Evolutionary conservation across 2,888 invertebrate species (phyloP).

Genomic region (Tuberolachnus salignus): DNA sequence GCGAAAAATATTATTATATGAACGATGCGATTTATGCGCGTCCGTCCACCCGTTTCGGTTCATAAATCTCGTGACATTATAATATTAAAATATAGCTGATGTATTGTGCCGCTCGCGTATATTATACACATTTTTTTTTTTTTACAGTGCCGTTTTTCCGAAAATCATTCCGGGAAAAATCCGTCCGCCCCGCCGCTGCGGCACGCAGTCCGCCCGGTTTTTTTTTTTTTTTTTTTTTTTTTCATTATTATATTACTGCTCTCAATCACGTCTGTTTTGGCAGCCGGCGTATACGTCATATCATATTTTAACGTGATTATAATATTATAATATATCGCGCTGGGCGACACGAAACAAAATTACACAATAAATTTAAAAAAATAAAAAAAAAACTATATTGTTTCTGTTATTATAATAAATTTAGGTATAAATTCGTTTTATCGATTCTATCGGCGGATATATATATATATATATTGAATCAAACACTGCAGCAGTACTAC

Average conservation of each 20-base stretch:
- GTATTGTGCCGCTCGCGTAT: neutral
- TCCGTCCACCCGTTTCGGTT: slow-evolving; percentile 45
- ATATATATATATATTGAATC: no score
- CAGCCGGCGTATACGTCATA: slow-evolving; percentile 20
- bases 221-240: neutral
- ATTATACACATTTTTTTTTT: neutral
- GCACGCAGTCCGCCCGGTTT: neutral
- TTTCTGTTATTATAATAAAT: no score
- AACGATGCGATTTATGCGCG: slow-evolving; percentile 52
- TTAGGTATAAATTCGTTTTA: neutral
- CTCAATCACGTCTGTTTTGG: slow-evolving; percentile 30
- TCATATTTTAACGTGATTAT: slow-evolving; percentile 32
- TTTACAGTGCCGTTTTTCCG: slow-evolving; percentile 25
- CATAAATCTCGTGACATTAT: slow-evolving; percentile 51
- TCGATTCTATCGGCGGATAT: no score
- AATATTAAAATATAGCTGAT: neutral
- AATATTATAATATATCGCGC: neutral
- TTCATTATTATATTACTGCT: slow-evolving; percentile 4
- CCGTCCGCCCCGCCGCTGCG: neutral
- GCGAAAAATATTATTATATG: slow-evolving; percentile 33
- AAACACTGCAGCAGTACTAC: no score
- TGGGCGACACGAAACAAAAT: no score
- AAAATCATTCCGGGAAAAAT: slow-evolving; percentile 43
- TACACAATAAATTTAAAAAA: neutral
- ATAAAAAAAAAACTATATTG: neutral